A percentile compares a stretch with the other conserved stretches of the same genome.
Evolutionary conservation across 2,113 vertebrate genomes (phyloP).

Genomic region (Hiodon alosoides): DNA sequence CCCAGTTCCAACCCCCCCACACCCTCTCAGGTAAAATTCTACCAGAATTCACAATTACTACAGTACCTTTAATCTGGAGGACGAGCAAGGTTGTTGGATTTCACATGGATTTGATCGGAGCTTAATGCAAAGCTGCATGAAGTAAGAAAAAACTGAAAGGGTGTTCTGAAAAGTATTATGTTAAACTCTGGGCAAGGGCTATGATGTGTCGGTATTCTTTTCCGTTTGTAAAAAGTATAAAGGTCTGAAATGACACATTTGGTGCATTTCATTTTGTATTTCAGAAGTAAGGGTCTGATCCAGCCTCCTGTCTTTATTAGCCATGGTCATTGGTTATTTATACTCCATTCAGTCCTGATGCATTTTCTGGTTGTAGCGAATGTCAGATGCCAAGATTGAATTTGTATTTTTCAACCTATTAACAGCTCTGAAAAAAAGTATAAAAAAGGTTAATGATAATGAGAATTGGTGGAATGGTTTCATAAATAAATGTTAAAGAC

Average conservation of each 20-base stretch:
- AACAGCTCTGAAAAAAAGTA: too few species aligned
- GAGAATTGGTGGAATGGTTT: too few species aligned
- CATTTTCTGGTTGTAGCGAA: background rate
- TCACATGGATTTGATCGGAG: background rate
- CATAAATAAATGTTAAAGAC: too few species aligned
- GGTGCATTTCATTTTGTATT: background rate
- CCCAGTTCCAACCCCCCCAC: background rate
- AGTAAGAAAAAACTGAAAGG: background rate
- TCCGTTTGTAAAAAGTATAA: background rate
- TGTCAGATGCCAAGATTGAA: too few species aligned
- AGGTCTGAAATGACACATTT: background rate
- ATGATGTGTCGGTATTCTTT: background rate
- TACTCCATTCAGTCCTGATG: background rate
- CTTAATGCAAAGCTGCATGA: background rate
- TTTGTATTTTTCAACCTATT: too few species aligned
- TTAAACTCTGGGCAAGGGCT: too few species aligned
- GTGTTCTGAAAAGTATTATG: too few species aligned
- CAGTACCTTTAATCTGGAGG: constrained; percentile 12
- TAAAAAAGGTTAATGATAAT: too few species aligned
- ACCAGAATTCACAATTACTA: constrained; percentile 5
- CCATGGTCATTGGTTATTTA: background rate
- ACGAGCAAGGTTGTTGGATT: background rate
- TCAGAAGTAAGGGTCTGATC: background rate
- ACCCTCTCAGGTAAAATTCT: background rate
- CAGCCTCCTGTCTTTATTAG: background rate